These are phyloP conservation scores for Chlamydotis undulata DNA, from an alignment of 2,113 vertebrate species.

Conservation along the genomic window DNA sequence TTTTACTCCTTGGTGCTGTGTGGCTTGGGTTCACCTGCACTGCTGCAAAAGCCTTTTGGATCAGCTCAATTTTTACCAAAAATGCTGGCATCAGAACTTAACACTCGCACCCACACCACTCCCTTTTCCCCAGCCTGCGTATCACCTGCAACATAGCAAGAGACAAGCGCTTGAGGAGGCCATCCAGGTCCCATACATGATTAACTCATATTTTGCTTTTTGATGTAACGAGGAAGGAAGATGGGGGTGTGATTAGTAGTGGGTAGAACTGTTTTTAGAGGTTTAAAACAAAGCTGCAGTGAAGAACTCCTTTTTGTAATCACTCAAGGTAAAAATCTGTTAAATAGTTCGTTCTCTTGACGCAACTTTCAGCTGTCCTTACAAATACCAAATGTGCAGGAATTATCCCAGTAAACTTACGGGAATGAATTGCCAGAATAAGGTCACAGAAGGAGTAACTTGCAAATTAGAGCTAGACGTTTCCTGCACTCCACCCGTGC, in stretches of 20 bases:
- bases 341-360: neutral
- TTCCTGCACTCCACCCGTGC: slow-evolving; percentile 54
- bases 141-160: neutral
- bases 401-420: slow-evolving; percentile 23
- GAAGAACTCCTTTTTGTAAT: neutral
- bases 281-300: slow-evolving; percentile 2
- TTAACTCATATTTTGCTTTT: slow-evolving; percentile 2
- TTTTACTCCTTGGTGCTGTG: neutral
- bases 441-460: slow-evolving; percentile 42
- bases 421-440: slow-evolving; percentile 38
- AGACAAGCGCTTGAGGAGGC: neutral
- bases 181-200: neutral
- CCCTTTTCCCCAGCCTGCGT: neutral
- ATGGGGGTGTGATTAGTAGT: neutral
- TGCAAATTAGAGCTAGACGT: slow-evolving; percentile 35
- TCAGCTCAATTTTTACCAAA: neutral
- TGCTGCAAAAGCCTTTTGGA: slow-evolving; percentile 41
- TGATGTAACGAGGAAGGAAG: neutral
- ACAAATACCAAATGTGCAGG: slow-evolving; percentile 30
- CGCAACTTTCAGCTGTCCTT: neutral
- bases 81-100: slow-evolving; percentile 24
- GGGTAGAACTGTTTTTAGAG: neutral
- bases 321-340: neutral
- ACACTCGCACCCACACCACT: neutral
- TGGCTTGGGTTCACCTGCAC: slow-evolving; percentile 11